Base-by-base conservation (phyloP, 2,888 invertebrate species). In the Polydrusus pterygomalis region DNA sequence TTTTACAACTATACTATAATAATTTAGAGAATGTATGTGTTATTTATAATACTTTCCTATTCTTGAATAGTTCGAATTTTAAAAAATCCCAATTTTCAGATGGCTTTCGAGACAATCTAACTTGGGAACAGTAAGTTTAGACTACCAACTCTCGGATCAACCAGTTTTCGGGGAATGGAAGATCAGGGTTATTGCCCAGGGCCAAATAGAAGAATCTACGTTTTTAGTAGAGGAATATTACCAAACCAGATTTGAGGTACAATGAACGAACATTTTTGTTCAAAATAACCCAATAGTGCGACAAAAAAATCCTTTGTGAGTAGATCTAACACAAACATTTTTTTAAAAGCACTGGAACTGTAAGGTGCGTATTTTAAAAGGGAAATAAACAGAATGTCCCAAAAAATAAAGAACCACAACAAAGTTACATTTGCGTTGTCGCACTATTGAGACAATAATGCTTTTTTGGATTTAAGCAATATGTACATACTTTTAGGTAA, bases 181-280 rank as follows among this genome's bases (percentile, higher is more conserved):
- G 56, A 76, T 98, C 80, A 91, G 94, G 78, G 94, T 98, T 0
- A 92, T 95, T 80, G 97, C 97, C 0, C 94, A 96, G 85, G 95
- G 96, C 0, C 97, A 97, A 87, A 89, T 93, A 1, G 97, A 98
- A 87, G 95, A 96, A 86, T 91, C 95, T 47, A 91, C 91, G 69
- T 97, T 97, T 88, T 87, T 93, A 8, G 97, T 98, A 0, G 97
- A 97, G 86, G 97, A 98, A 89, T 98, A 97, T 88, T 97, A 97
- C 87, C 97, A 97, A 87, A 97, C 97, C 0, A 90, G 97, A 81
- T 97, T 96, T 86, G 97, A 98, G 90, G 82, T 81, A 25, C 25
- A 5, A 25, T 25, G n/a, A n/a, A n/a, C n/a, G n/a, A 25, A 25
- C 2, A 25, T 25, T 25, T 25, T n/a, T 58, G 34, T 58, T 58